Base-by-base conservation (phyloP, 1,140 invertebrate species). In the Pogonus chalceus region DNA sequence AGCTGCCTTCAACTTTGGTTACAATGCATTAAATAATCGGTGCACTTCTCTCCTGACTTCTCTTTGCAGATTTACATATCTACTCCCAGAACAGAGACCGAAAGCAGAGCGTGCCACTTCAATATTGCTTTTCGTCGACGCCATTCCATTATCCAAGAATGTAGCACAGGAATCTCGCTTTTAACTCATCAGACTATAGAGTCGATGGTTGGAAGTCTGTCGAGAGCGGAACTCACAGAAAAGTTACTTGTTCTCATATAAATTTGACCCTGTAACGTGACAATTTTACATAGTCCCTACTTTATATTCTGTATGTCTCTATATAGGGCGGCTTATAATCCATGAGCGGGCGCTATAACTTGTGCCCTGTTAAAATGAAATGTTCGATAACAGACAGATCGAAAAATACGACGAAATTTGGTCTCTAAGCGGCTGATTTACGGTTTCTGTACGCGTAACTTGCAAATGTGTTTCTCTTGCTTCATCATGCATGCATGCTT, bases 231-330 rank as follows among this genome's bases (percentile, higher is more conserved):
- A 43, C 37, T 43, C 37, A 16, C 37, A 43, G 37, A 43, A 43
- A 43, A 43, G 37, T 43, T 43, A 43, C 37, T 43, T 43, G 37
- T 43, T 43, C 37, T 43, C 37, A 43, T 43, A 43, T 43, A 43
- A 43, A 43, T 43, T 43, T 43, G 37, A 43, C 37, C 37, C 37
- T 43, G 18, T 43, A 43, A 43, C 37, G 37, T 43, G 37, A 43
- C 37, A 43, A 43, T 43, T 43, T 43, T 43, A 43, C 37, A 43
- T 43, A 43, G 37, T 43, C 37, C 37, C 37, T 43, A 43, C 37
- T 43, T 43, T 43, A 43, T 43, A 43, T 43, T 43, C 37, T 43
- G 37, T 9, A 43, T 43, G 37, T 12, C 37, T 43, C 37, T 43
- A 43, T 43, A 43, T 18, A 43, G 37, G 18, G 37, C 37, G 37